phyloP scores from a whole-genome alignment of 2,888 invertebrate species.

The Ectropis crepuscularia region DNA sequence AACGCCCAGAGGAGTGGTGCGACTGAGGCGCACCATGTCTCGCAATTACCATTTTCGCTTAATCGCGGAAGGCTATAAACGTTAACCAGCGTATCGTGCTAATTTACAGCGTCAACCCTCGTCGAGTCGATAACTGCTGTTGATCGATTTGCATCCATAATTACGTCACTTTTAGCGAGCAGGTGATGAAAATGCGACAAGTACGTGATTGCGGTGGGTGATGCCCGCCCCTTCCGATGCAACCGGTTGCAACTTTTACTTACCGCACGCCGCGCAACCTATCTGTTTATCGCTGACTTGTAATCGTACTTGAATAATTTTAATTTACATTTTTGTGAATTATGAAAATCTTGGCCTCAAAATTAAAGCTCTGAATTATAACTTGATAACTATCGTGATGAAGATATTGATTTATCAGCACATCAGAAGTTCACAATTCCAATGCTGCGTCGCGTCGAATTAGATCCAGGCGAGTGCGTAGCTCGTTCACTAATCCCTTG shows the following conservation, averaged over 20 bases:
- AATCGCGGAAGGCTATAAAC: constrained; percentile 76
- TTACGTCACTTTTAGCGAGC: constrained; percentile 81
- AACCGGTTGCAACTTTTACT: constrained; percentile 75
- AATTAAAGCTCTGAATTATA: not conserved
- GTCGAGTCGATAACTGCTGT: constrained; percentile 77
- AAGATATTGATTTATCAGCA: constrained; percentile 80
- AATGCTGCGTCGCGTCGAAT: constrained; percentile 71
- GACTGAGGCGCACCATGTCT: constrained; percentile 45
- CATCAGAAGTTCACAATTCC: constrained; percentile 76
- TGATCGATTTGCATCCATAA: constrained; percentile 84
- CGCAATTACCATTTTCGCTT: constrained; percentile 74
- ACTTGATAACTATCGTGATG: constrained; percentile 51
- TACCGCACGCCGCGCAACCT: constrained; percentile 43
- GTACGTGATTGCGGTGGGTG: constrained; percentile 76
- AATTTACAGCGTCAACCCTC: constrained; percentile 80
- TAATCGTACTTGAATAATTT: constrained; percentile 28
- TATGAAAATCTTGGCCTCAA: constrained; percentile 2
- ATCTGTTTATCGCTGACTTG: constrained; percentile 43
- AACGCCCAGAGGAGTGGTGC: constrained; percentile 42
- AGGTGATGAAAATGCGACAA: constrained; percentile 84
- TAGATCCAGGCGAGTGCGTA: constrained; percentile 69
- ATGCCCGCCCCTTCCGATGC: constrained; percentile 73
- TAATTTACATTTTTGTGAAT: constrained; percentile 14
- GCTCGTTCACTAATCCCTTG: constrained; percentile 69
- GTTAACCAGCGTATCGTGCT: constrained; percentile 77